Base-by-base conservation (phyloP, 2,888 invertebrate genomes). In the Anoplius nigerrimus region DNA sequence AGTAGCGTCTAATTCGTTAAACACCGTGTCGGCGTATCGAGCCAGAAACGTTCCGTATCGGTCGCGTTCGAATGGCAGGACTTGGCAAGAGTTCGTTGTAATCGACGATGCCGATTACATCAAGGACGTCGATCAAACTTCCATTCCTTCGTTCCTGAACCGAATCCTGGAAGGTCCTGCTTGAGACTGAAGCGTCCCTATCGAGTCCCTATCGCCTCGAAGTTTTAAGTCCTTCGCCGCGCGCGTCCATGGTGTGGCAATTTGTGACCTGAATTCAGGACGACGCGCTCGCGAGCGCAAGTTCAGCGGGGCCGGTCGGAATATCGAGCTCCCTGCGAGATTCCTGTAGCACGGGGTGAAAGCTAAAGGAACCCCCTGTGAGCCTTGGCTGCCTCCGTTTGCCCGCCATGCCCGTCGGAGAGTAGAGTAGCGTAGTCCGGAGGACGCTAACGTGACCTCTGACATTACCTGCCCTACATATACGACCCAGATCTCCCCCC, bases 381-480 rank as follows among this genome's bases (percentile, higher is more conserved):
- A 57, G 20, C 53, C n/a, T n/a, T n/a, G n/a, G n/a, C n/a, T n/a
- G n/a, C n/a, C 53, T 51, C 20, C 34, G 21, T 46, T 57, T 34
- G 43, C 61, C 57, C 55, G 61, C 43, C 59, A 45, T 48, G 13
- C 48, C 5, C n/a, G 18, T 2, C 13, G 57, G 22, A 46, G 34
- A 46, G 21, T 6, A n/a, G 42, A 15, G 56, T 8, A 57, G 74
- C n/a, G n/a, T n/a, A n/a, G n/a, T n/a, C n/a, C n/a, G n/a, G n/a
- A n/a, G 61, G 61, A 72, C 54, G 60, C 58, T 55, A 65, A 52
- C 56, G 62, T 59, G 75, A 79, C 82, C 82, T 72, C 62, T 82
- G 80, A 82, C 82, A 80, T 81, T 80, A 78, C 61, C 70, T 78
- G 75, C 66, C 75, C 80, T 75, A 78, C 72, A 78, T 78, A 76